These are phyloP conservation scores for Phortica variegata DNA, from an alignment of 1,140 invertebrate species.

Conservation along the genomic window DNA sequence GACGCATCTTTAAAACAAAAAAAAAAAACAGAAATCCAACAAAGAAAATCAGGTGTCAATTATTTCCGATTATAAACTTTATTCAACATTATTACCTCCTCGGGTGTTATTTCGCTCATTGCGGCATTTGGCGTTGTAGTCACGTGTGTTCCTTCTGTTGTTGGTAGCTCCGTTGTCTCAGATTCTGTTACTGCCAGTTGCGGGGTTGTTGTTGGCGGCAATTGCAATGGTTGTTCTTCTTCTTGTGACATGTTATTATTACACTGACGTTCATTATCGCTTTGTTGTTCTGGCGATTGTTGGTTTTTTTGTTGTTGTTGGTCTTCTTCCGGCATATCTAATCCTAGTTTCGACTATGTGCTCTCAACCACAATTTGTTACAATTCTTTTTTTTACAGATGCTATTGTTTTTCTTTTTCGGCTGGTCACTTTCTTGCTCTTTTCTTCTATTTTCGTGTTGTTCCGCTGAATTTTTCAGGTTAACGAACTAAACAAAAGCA, in stretches of 20 bases:
- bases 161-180: not conserved
- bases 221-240: slow-evolving; percentile 8
- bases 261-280: not conserved
- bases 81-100: slow-evolving; percentile 64
- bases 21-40: slow-evolving; percentile 12
- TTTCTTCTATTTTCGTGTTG: not conserved
- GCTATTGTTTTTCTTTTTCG: slow-evolving; percentile 13
- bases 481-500: slow-evolving; percentile 45
- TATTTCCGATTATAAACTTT: not conserved
- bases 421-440: slow-evolving; percentile 17
- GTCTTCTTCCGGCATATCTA: slow-evolving; percentile 40
- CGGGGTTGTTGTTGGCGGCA: not conserved
- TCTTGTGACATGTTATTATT: not conserved
- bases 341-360: slow-evolving; percentile 13
- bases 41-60: not conserved
- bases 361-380: too few species aligned
- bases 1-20: slow-evolving; percentile 64
- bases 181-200: not conserved
- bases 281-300: not conserved
- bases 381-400: slow-evolving; percentile 18
- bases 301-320: slow-evolving; percentile 32
- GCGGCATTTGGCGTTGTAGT: slow-evolving; percentile 1
- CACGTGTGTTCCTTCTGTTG: slow-evolving; percentile 1
- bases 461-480: slow-evolving; percentile 16
- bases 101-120: slow-evolving; percentile 69